Base-by-base conservation (phyloP, 1,140 invertebrate genomes). In the Zaprionus capensis region DNA sequence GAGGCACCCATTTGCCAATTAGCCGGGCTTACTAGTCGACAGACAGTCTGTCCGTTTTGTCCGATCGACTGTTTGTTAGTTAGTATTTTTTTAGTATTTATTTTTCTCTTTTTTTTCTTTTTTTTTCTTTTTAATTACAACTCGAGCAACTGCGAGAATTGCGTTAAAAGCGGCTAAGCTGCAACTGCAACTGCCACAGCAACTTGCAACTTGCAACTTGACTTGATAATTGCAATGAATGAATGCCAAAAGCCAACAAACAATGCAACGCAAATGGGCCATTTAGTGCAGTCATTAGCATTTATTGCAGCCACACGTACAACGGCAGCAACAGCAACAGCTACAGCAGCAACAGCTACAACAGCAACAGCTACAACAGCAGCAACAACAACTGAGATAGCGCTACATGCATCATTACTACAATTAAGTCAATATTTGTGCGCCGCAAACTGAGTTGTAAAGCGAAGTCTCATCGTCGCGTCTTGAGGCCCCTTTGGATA, bases 211-310 rank as follows among this genome's bases (percentile, higher is more conserved):
- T 7, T 41, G 53, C 36, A 38, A 53, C 78, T 75, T 26, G 71
- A 69, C 70, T 63, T 76, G 82, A 82, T 86, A 85, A 82, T 86
- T 85, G 82, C 79, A 75, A 71, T 86, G 63, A 82, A 86, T 87
- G 83, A 86, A 87, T 82, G 82, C 82, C 76, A 77, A 82, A 80
- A 80, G 76, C 61, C 70, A 70, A 34, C 68, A 71, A 62, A 76
- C 69, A 79, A 71, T 72, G 73, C 76, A 78, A 71, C 49, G 49
- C 73, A 70, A 88, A 81, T 83, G 83, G 68, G 34, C 75, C 82
- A 78, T 82, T 85, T 85, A 87, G 76, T 77, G 76, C 83, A 82
- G 58, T 88, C 84, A 87, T 87, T 87, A 88, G 84, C 83, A 87
- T 86, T 86, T 81, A 86, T 82, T 82, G 81, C 72, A 80, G 80